Conservation (phyloP, 2,797 vertebrate genomes). For the Phoeniculus purpureus region DNA sequence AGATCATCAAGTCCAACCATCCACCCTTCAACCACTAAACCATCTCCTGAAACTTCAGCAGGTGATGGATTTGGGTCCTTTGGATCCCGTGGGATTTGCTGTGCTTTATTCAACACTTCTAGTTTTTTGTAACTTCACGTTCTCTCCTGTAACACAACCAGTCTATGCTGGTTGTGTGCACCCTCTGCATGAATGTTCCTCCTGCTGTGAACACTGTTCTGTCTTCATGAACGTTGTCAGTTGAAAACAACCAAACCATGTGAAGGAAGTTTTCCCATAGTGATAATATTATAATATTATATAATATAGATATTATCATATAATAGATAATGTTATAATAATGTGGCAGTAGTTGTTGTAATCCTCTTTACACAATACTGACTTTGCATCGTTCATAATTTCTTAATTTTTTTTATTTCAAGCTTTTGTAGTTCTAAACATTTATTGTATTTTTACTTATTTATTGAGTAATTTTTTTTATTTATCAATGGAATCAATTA, state of each 20-base stretch:
- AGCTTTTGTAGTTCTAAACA: neutral
- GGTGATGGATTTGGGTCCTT: too few relatives aligned
- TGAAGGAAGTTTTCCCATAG: neutral
- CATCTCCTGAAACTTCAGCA: too few relatives aligned
- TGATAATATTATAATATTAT: too few relatives aligned
- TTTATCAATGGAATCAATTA: neutral
- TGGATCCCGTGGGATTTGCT: neutral
- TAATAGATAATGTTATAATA: too few relatives aligned
- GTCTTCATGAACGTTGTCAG: neutral
- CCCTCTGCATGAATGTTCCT: neutral
- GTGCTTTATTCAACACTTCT: neutral
- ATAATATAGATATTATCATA: too few relatives aligned
- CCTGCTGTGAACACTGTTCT: neutral
- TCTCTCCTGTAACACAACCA: neutral
- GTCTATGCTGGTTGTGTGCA: neutral
- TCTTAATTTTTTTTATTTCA: neutral
- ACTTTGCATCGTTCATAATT: neutral
- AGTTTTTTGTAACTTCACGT: neutral
- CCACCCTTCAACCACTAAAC: too few relatives aligned
- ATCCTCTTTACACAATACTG: neutral
- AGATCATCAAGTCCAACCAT: too few relatives aligned
- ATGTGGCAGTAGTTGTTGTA: neutral
- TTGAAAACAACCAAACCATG: neutral
- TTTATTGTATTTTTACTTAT: neutral
- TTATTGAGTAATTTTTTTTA: neutral